phyloP scores from a whole-genome alignment of 2,888 invertebrate genomes.

The Drymonia ruficornis region DNA sequence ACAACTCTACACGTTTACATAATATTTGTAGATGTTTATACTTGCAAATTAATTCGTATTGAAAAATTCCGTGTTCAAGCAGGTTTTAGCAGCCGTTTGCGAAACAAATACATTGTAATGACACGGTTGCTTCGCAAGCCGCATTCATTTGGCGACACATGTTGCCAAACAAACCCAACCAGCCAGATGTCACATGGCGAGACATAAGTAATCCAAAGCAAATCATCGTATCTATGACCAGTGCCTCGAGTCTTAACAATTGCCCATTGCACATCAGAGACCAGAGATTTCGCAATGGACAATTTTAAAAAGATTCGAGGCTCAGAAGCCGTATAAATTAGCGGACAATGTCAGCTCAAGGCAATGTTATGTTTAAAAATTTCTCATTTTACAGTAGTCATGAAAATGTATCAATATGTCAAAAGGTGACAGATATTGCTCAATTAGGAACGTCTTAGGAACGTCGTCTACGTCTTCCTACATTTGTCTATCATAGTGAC shows the following conservation, averaged over 20 bases:
- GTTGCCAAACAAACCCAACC: not conserved
- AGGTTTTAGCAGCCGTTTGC: not conserved
- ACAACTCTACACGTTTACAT: conserved; percentile 6
- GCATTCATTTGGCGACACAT: not conserved
- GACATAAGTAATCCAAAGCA: not conserved
- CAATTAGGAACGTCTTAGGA: not conserved
- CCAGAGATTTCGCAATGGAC: no score
- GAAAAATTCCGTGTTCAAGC: conserved; percentile 1
- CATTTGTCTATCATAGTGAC: not conserved
- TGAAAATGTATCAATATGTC: not conserved
- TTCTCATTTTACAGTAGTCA: no score
- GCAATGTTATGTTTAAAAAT: no score
- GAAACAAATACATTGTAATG: not conserved
- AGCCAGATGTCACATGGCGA: not conserved
- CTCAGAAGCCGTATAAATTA: no score
- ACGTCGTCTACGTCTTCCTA: no score
- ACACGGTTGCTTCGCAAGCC: not conserved
- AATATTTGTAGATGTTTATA: conserved; percentile 10
- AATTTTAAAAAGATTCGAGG: no score
- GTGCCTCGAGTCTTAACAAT: no score
- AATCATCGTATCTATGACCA: no score
- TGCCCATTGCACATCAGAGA: no score
- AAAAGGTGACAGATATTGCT: not conserved
- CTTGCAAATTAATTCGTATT: conserved; percentile 12
- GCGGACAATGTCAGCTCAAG: no score